Base-by-base conservation (phyloP, 1,140 invertebrate species). In the Heterodera carotae region DNA sequence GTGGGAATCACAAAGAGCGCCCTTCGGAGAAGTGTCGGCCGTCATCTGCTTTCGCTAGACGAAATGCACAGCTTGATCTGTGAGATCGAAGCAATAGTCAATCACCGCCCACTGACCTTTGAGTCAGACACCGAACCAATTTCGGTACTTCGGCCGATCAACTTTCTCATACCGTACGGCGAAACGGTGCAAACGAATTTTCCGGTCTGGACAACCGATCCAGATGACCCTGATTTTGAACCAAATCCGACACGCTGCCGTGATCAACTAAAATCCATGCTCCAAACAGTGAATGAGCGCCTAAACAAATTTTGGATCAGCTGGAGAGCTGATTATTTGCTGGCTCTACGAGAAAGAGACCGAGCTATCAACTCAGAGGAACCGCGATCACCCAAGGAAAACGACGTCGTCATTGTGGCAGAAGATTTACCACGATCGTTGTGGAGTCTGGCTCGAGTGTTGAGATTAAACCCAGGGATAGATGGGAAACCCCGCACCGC, bases 41-140 rank as follows among this genome's bases (percentile, higher is more conserved):
- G 68, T 5, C 4, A 25, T 6, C 22, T n/a, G 4, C n/a, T 69
- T 4, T 4, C n/a, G 15, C n/a, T n/a, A 43, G n/a, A 73, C 12
- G 62, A 73, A 59, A 39, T 73, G 29, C 15, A 31, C 3, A 73
- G 59, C n/a, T 39, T 73, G 15, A 18, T 73, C 27, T 25, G 25
- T 43, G 70, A 73, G 43, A 34, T 73, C 29, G 29, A 18, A 31
- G 70, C 70, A n/a, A 60, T 56, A 3, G n/a, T 73, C 29, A 73
- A 73, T n/a, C 4, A 60, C 15, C 43, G 70, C 71, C 70, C 70
- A 7, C 34, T 73, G 3, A 73, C 70, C 6, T 36, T 56, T 22
- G 15, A 22, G 8, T 27, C 36, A 15, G 39, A 73, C 15, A 6
- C 71, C 5, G n/a, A 62, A 62, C 59, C 59, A 18, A 6, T 6